phyloP scores from a whole-genome alignment of 2,888 invertebrate species.

The Leptinotarsa rubiginosa region DNA sequence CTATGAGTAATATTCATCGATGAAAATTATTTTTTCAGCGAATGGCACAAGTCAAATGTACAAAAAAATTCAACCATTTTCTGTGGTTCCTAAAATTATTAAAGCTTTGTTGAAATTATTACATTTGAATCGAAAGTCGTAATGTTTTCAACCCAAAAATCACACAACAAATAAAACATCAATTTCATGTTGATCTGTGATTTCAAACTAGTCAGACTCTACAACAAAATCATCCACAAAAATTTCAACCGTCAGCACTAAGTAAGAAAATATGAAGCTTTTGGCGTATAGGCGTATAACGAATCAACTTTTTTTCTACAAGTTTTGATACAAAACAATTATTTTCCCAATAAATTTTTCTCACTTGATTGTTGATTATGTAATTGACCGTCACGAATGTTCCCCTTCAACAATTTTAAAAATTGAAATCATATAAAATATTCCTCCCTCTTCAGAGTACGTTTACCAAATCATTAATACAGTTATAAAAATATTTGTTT shows the following conservation, averaged over 20 bases:
- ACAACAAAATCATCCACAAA: slow-evolving; percentile 25
- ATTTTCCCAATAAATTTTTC: slow-evolving; percentile 40
- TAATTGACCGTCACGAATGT: slow-evolving; percentile 27
- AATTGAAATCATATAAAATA: slow-evolving; percentile 38
- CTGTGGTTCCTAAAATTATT: too few species aligned
- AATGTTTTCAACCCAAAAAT: background rate
- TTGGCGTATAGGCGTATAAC: slow-evolving; percentile 46
- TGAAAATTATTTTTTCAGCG: too few species aligned
- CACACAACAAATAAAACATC: background rate
- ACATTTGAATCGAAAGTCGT: too few species aligned
- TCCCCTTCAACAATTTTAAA: slow-evolving; percentile 35
- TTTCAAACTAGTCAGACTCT: slow-evolving; percentile 23
- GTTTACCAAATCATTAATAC: slow-evolving; percentile 43
- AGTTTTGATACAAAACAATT: slow-evolving; percentile 61
- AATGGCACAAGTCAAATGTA: too few species aligned
- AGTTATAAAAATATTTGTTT: slow-evolving; percentile 45
- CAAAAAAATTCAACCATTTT: too few species aligned
- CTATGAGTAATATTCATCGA: too few species aligned
- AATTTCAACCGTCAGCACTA: slow-evolving; percentile 33
- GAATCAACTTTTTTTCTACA: slow-evolving; percentile 34
- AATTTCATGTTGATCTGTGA: background rate
- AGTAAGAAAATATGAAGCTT: slow-evolving; percentile 52
- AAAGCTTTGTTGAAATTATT: too few species aligned
- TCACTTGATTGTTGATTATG: slow-evolving; percentile 39
- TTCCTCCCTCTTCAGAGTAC: slow-evolving; percentile 19